These are phyloP conservation scores for Oophaga sylvatica DNA, from an alignment of 2,797 vertebrate species.

Conservation along the genomic window DNA sequence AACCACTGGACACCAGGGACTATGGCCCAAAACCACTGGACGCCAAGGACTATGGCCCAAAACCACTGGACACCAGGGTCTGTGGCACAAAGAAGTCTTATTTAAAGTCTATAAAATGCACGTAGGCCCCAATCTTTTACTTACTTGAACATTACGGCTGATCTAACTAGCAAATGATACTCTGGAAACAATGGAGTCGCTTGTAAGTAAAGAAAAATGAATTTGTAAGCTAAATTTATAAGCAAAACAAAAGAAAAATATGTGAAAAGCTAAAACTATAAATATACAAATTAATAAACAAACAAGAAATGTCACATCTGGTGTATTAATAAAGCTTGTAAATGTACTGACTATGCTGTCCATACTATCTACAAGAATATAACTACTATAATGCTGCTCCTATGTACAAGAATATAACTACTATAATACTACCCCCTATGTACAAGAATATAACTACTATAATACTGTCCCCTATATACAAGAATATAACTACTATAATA, in stretches of 20 bases:
- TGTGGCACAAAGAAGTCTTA: background rate
- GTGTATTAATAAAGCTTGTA: background rate
- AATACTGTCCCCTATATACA: background rate
- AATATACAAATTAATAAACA: background rate
- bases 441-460: conserved; percentile 6
- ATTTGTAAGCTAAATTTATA: background rate
- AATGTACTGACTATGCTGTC: background rate
- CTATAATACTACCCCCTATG: background rate
- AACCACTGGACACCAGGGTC: background rate
- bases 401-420: background rate
- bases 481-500: background rate
- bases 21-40: background rate
- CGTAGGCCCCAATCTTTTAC: too few relatives aligned
- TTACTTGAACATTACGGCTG: too few relatives aligned
- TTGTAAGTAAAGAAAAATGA: background rate
- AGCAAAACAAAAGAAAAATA: background rate
- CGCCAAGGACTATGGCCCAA: background rate
- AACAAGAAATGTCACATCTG: background rate
- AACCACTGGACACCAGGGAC: background rate
- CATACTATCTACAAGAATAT: background rate
- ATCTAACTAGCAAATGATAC: background rate
- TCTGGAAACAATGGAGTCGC: background rate
- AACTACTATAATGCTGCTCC: background rate
- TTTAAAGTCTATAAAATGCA: background rate
- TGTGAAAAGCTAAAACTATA: background rate